Percentiles rank a stretch among this genome's conserved stretches.
Evolutionary conservation across 2,113 vertebrate genomes (phyloP).

Genomic region (Hydropotes inermis): DNA sequence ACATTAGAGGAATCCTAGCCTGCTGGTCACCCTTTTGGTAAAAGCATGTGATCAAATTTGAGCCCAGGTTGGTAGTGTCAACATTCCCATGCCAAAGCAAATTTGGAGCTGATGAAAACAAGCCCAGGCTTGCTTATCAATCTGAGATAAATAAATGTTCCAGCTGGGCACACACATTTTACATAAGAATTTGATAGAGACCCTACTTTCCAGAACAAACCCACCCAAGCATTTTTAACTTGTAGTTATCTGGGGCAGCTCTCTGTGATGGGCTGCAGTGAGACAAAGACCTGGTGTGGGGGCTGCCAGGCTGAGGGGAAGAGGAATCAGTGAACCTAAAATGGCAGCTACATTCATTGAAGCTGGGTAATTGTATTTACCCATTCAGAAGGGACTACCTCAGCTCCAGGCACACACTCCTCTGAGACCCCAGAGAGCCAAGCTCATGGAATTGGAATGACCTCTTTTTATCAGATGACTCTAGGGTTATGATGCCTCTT

Average conservation of each 20-base stretch:
- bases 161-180: slow-evolving; percentile 52
- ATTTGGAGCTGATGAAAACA: slow-evolving; percentile 51
- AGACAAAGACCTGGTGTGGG: slow-evolving; percentile 31
- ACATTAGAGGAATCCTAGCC: slow-evolving; percentile 25
- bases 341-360: background rate
- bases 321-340: slow-evolving; percentile 57
- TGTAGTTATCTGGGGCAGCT: slow-evolving; percentile 39
- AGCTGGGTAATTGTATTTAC: slow-evolving; percentile 51
- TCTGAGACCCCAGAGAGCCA: background rate
- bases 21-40: background rate
- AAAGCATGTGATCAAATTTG: slow-evolving; percentile 49
- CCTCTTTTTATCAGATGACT: slow-evolving; percentile 25
- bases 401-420: background rate
- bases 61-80: slow-evolving; percentile 45
- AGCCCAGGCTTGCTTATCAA: slow-evolving; percentile 55
- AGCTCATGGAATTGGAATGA: slow-evolving; percentile 37
- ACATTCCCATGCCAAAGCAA: slow-evolving; percentile 35
- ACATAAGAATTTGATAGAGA: slow-evolving; percentile 56
- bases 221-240: slow-evolving; percentile 48
- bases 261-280: background rate
- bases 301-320: background rate
- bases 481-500: background rate
- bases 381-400: background rate
- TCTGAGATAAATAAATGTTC: slow-evolving; percentile 64
- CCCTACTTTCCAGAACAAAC: slow-evolving; percentile 8